Base-by-base conservation (phyloP, 1,140 invertebrate genomes). In the Eupristina koningsbergeri region DNA sequence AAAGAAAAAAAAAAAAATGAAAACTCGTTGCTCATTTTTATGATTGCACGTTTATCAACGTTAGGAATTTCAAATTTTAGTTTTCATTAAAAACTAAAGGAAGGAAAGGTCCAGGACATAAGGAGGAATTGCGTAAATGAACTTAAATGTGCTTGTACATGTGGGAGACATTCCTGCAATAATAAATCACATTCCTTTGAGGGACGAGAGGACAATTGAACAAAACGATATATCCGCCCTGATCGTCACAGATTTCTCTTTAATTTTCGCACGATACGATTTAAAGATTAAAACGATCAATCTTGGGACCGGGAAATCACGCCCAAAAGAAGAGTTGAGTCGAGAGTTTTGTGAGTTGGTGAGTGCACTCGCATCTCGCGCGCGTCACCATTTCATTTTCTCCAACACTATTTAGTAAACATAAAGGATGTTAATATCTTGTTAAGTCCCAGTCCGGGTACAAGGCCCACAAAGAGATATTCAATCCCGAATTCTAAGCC, bases 361-460 rank as follows among this genome's bases (percentile, higher is more conserved):
- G 47, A 13, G 47, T 45, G 53, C 53, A 22, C 53, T 3, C 53
- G 26, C 22, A 58, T 67, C 64, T 36, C 31, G 31, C 31, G 34
- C 34, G 3, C 5, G 9, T 39, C 34, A 69, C 31, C 29, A 64
- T 34, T 64, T 34, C 61, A 29, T 64, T 64, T 31, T 31, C 29
- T 39, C 34, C 9, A 15, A 39, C 34, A 22, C 31, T 69, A 69
- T 36, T 69, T 69, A 69, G 19, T 61, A 77, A 36, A 29, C 50
- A 58, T 47, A 77, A 77, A 36, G 22, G 34, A 77, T 36, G 75
- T 47, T 74, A 74, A 45, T 74, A 74, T 74, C 71, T 74, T 74
- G 53, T 47, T 74, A 74, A 74, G 47, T 45, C 45, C 39, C 50
- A 61, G 17, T 50, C 45, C n/a, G 6, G 53, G 41, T 11, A 26